phyloP scores from a whole-genome alignment of 2,797 vertebrate genomes.

The Alosa sapidissima region DNA sequence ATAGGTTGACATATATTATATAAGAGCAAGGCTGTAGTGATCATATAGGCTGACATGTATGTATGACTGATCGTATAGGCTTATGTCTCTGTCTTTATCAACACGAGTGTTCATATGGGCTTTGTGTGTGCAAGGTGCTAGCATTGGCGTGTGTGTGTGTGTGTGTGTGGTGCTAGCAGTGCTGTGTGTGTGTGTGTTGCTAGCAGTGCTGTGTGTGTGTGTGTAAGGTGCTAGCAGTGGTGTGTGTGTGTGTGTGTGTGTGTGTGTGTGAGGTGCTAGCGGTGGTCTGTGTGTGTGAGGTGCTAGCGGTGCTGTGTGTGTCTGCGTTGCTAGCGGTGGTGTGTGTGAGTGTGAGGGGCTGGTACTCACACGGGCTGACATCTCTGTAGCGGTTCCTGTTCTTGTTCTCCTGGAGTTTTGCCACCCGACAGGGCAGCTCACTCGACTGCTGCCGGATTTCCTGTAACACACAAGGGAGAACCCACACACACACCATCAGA shows the following conservation, averaged over 20 bases:
- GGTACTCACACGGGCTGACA: constrained; percentile 95
- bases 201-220: not conserved
- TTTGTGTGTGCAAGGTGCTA: too few species aligned
- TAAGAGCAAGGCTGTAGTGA: too few species aligned
- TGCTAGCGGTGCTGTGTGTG: not conserved
- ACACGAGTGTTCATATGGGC: too few species aligned
- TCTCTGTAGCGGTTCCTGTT: constrained; percentile 97
- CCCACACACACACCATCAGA: not conserved
- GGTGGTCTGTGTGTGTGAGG: not conserved
- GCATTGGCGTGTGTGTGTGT: too few species aligned
- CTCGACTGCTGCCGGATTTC: constrained; percentile 93
- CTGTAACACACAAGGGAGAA: constrained; percentile 63
- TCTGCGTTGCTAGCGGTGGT: not conserved
- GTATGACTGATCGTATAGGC: too few species aligned
- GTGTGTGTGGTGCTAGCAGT: not conserved
- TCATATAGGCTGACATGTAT: too few species aligned
- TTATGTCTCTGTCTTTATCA: too few species aligned
- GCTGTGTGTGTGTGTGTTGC: not conserved
- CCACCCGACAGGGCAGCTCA: constrained; percentile 94
- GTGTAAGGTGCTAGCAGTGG: not conserved
- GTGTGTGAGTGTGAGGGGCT: not conserved
- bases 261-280: not conserved
- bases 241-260: not conserved
- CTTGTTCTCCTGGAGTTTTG: constrained; percentile 95
- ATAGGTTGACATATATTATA: too few species aligned